Evolutionary conservation across 2,113 vertebrate species (phyloP).

Genomic region (Microcebus ravelobensis): DNA sequence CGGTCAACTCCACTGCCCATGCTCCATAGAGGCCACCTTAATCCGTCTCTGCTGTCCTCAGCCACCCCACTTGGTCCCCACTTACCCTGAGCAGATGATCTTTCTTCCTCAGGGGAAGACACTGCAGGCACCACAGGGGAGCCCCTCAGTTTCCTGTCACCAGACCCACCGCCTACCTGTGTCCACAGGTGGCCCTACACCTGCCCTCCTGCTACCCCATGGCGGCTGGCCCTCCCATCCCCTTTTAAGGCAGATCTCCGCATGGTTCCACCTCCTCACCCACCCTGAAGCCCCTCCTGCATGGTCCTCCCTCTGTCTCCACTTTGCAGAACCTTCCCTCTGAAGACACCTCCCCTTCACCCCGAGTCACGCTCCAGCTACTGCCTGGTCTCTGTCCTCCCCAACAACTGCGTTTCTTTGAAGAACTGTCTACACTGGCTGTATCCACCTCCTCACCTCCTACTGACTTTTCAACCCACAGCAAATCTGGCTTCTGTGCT

Average conservation of each 20-base stretch:
- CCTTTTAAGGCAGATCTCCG: background rate
- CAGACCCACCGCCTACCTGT: background rate
- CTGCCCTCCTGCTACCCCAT: background rate
- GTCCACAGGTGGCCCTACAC: background rate
- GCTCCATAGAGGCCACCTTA: background rate
- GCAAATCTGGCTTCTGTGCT: slow-evolving; percentile 47
- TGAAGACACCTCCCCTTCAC: background rate
- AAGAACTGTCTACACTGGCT: background rate
- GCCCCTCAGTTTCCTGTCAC: background rate
- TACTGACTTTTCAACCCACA: slow-evolving; percentile 31
- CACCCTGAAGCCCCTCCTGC: background rate
- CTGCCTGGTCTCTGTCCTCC: background rate
- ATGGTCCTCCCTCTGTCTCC: background rate
- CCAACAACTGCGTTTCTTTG: background rate
- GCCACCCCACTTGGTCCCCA: background rate
- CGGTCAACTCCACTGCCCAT: background rate
- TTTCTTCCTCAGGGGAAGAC: background rate
- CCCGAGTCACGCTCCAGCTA: background rate
- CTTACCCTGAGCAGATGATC: background rate
- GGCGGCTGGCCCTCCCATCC: background rate
- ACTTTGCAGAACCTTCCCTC: background rate
- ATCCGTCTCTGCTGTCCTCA: background rate
- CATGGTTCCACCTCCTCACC: background rate
- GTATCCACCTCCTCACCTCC: background rate
- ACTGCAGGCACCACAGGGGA: background rate